Evolutionary conservation across 2,888 invertebrate genomes (phyloP), one percentile per base, ranked within the genome.

Genomic region (Heliconius aoede): DNA sequence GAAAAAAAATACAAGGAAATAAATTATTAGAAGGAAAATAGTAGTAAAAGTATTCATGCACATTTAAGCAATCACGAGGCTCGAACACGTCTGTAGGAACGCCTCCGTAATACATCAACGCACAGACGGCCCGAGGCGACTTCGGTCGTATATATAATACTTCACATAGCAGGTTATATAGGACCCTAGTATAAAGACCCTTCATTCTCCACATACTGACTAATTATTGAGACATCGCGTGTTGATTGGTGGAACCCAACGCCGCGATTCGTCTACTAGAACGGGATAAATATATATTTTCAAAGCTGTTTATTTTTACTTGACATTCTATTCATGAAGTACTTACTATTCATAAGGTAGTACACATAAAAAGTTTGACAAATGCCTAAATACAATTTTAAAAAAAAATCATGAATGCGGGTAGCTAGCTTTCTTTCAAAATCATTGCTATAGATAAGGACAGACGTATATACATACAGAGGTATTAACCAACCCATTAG

Each of bases 101-200:
- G 13, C 64, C 36, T n/a, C 36, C 32, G 32, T 64, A 64, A 64
- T 64, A 64, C 32, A 64, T 64, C 32, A 64, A 64, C 64, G 64
- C 32, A 64, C n/a, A 24, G 64, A 36, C 64, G 11, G 64, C 64
- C 21, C 64, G n/a, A n/a, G 64, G 32, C 64, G n/a, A 13, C 32
- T 32, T 36, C 36, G 7, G 32, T 32, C 11, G 32, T 64, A 64
- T 55, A 55, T 55, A 55, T 8, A 7, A 46, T 46, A 46, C 46
- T 18, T 46, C 46, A 46, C 18, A 46, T 46, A 46, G 18, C 46
- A 46, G 46, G 46, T 46, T 46, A 5, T 46, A 46, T 18, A 46
- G 36, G 36, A 13, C 3, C 1, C 36, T 36, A 36, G 1, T 36
- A 4, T 36, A 36, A 36, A 46, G 2, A 46, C 5, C 46, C 46